Conservation (phyloP, 1,140 invertebrate species). For the Drosophila carrolli region DNA sequence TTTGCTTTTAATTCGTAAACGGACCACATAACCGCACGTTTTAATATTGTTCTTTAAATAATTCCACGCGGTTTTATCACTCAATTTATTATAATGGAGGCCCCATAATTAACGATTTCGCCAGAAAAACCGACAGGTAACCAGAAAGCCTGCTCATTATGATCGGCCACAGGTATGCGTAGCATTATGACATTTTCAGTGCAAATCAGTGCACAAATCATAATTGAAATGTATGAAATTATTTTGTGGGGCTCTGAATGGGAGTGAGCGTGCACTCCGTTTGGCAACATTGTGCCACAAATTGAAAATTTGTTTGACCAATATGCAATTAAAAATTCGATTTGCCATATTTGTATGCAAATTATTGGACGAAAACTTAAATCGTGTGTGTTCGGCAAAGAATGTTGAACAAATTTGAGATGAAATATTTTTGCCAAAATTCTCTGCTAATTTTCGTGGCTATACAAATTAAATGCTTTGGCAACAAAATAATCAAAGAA, state of each 20-base stretch:
- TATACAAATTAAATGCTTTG: conserved; percentile 15
- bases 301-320: conserved; percentile 55
- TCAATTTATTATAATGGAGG: conserved; percentile 52
- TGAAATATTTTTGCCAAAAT: conserved; percentile 8
- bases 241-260: not conserved
- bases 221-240: conserved; percentile 38
- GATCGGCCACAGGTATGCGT: conserved; percentile 7
- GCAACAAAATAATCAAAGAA: conserved; percentile 25
- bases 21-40: conserved; percentile 20
- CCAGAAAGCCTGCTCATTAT: conserved; percentile 17
- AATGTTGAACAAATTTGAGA: conserved; percentile 19
- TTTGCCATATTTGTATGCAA: conserved; percentile 50
- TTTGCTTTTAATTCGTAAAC: not conserved
- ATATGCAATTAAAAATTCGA: conserved; percentile 58
- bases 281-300: conserved; percentile 32
- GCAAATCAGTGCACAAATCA: conserved; percentile 32
- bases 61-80: conserved; percentile 50
- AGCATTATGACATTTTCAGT: conserved; percentile 9
- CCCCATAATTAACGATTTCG: conserved; percentile 48
- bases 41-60: conserved; percentile 28
- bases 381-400: not conserved
- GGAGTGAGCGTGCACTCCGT: not conserved
- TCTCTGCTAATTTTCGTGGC: conserved; percentile 33
- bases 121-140: conserved; percentile 7
- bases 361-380: conserved; percentile 21